Conservation (phyloP, 2,113 vertebrate species). For the Colossoma macropomum region DNA sequence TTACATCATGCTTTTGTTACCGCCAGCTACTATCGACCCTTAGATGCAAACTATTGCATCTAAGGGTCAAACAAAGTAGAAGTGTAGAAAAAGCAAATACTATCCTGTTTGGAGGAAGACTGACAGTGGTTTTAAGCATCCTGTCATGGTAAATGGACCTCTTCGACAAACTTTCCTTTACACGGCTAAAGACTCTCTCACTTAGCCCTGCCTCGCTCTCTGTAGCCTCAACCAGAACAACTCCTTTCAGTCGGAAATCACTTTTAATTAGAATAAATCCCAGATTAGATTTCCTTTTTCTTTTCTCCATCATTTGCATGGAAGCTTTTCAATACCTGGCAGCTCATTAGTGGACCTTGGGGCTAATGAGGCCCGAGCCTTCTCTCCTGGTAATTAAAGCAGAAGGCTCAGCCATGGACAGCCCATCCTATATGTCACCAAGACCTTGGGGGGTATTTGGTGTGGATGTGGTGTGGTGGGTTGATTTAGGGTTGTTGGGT, state of each 20-base stretch:
- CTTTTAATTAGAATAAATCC: conserved; percentile 82
- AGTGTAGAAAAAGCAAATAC: no score
- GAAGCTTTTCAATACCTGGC: conserved; percentile 61
- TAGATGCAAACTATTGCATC: no score
- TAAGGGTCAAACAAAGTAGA: no score
- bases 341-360: conserved; percentile 72
- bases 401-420: conserved; percentile 61
- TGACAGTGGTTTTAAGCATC: not conserved
- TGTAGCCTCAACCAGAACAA: conserved; percentile 2
- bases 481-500: conserved; percentile 20
- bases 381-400: conserved; percentile 66
- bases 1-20: no score
- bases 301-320: conserved; percentile 67
- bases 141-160: not conserved
- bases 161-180: conserved; percentile 5
- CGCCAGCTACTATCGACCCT: no score
- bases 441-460: conserved; percentile 28
- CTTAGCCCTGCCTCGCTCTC: not conserved
- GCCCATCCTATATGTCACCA: conserved; percentile 63
- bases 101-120: no score
- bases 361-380: conserved; percentile 61
- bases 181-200: not conserved
- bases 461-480: conserved; percentile 12
- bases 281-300: conserved; percentile 76
- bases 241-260: conserved; percentile 65